Conservation (phyloP, 1,140 invertebrate species). For the Gryllus bimaculatus region DNA sequence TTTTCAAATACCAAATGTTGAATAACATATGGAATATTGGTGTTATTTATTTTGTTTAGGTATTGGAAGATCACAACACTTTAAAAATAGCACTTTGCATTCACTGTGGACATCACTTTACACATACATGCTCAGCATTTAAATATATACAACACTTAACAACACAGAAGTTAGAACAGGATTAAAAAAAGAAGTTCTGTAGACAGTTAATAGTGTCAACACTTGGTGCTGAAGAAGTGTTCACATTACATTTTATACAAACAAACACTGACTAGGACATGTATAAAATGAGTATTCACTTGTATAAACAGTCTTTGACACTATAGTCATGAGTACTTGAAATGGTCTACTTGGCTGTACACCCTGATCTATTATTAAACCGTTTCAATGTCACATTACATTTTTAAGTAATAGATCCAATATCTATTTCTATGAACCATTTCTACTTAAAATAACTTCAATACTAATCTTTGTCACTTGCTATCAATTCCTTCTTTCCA, state of each 20-base stretch:
- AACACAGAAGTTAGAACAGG: not conserved
- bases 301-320: not conserved
- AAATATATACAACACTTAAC: not conserved
- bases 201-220: not conserved
- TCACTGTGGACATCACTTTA: not conserved
- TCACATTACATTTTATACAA: not conserved
- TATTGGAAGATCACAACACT: not conserved
- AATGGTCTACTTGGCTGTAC: not conserved
- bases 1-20: too few relatives aligned
- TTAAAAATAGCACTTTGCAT: not conserved
- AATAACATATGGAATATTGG: too few relatives aligned
- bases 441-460: not conserved
- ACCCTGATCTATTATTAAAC: too few relatives aligned
- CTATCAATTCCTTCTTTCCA: not conserved
- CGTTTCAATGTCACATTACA: too few relatives aligned
- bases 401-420: too few relatives aligned
- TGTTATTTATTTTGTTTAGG: too few relatives aligned
- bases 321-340: not conserved
- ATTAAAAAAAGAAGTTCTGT: not conserved
- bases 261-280: constrained; percentile 4
- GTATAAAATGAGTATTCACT: not conserved
- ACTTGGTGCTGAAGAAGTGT: not conserved
- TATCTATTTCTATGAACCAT: too few relatives aligned
- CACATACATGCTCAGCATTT: not conserved
- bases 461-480: not conserved